Conservation (phyloP, 1,140 invertebrate species). For the Sesamia nonagrioides region DNA sequence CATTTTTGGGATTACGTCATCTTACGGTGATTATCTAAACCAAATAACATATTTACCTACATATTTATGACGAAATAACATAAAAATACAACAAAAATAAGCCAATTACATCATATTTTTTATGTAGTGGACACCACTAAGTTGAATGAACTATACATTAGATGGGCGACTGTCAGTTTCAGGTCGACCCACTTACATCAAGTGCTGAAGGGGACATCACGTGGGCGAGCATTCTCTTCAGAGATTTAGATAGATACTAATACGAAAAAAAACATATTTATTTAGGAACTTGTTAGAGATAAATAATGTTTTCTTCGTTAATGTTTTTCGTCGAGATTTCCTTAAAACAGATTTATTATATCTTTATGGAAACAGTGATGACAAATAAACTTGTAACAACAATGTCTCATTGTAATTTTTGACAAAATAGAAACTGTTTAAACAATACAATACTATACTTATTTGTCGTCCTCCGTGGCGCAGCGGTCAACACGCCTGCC, state of each 20-base stretch:
- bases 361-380: no score
- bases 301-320: no score
- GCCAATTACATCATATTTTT: background rate
- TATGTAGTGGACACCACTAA: background rate
- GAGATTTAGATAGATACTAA: conserved; percentile 30
- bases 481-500: no score
- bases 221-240: conserved; percentile 51
- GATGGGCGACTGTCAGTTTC: conserved; percentile 61
- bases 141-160: conserved; percentile 47
- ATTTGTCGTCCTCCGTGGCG: no score
- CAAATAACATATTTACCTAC: background rate
- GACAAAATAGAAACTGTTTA: no score
- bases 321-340: no score
- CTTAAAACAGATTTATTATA: no score
- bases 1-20: background rate
- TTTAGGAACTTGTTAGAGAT: background rate
- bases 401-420: no score
- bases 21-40: background rate
- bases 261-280: background rate
- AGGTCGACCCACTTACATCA: conserved; percentile 58
- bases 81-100: conserved; percentile 1
- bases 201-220: conserved; percentile 55
- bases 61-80: background rate
- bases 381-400: no score
- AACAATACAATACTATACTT: no score